Evolutionary conservation across 2,888 invertebrate genomes (phyloP).

Genomic region (Diarsia mendica): DNA sequence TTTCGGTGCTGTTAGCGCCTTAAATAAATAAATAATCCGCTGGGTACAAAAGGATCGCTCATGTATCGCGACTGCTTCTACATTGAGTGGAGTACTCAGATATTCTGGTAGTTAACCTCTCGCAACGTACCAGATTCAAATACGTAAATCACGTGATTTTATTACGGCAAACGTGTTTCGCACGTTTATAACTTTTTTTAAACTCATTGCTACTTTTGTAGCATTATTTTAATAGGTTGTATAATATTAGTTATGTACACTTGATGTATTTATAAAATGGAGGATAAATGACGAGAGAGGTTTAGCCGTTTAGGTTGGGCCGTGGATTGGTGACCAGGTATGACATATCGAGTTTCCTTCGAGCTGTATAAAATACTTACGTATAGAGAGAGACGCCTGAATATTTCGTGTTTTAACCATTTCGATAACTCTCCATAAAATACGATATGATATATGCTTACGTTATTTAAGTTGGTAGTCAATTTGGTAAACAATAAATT

Average conservation of each 20-base stretch:
- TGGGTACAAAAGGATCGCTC: neutral
- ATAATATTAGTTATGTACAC: no score
- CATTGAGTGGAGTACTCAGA: slow-evolving; percentile 15
- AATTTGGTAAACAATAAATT: neutral
- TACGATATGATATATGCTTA: neutral
- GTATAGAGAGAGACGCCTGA: neutral
- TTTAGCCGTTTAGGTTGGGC: no score
- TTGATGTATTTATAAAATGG: no score
- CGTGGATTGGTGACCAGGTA: no score
- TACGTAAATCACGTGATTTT: neutral
- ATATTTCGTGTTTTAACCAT: neutral
- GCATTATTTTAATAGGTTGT: no score
- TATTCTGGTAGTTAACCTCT: slow-evolving; percentile 30
- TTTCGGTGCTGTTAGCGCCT: neutral
- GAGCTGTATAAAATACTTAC: neutral
- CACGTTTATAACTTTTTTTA: neutral
- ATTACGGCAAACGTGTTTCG: slow-evolving; percentile 4
- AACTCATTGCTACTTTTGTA: neutral
- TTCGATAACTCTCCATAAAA: neutral
- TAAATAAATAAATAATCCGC: neutral
- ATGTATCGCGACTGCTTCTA: neutral
- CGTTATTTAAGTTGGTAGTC: neutral
- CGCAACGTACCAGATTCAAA: slow-evolving; percentile 24
- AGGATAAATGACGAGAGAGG: no score
- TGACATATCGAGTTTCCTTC: no score